Evolutionary conservation across 2,888 invertebrate genomes (phyloP), one percentile per base, ranked within the genome.

Genomic region (Synanthedon andrenaeformis): DNA sequence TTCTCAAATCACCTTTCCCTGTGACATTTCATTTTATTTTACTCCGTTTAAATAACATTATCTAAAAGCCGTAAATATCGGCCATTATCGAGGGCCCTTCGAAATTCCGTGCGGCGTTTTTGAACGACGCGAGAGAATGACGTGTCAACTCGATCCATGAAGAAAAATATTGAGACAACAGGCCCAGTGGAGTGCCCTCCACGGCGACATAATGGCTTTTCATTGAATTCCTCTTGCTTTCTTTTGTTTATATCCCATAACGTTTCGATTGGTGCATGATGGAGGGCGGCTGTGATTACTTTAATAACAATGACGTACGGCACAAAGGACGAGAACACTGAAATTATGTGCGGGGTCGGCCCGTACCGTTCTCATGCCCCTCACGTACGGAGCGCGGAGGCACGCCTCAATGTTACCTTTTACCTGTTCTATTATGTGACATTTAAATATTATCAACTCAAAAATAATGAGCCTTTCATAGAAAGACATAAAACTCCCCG

Each of bases 121-220:
- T 80, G 77, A 83, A 74, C 76, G 41, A 59, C 72, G 70, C 73
- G 72, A 73, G 76, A 73, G 82, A 82, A 80, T 85, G 84, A 84
- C 85, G 76, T 78, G 81, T 82, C 83, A 83, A 79, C 82, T 80
- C 74, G 70, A 74, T 73, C 79, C 74, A 76, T 76, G 61, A 85
- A 85, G 86, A 84, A 87, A 86, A 87, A 87, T 85, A 87, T 86
- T 86, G 85, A 84, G 85, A 85, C 86, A 86, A 83, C 82, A 81
- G 76, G 60, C 69, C 64, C 56, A 58, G 66, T 72, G 72, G 74
- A 84, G 85, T 70, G 78, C 81, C 65, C 85, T 86, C 69, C 75
- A 67, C 77, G 64, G 79, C 77, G 80, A 83, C 86, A 85, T 85
- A 86, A 86, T 86, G 79, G 86, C 81, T 79, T 86, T 84, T 82